Base-by-base conservation (phyloP, 2,888 invertebrate genomes). In the Dusona sp. region DNA sequence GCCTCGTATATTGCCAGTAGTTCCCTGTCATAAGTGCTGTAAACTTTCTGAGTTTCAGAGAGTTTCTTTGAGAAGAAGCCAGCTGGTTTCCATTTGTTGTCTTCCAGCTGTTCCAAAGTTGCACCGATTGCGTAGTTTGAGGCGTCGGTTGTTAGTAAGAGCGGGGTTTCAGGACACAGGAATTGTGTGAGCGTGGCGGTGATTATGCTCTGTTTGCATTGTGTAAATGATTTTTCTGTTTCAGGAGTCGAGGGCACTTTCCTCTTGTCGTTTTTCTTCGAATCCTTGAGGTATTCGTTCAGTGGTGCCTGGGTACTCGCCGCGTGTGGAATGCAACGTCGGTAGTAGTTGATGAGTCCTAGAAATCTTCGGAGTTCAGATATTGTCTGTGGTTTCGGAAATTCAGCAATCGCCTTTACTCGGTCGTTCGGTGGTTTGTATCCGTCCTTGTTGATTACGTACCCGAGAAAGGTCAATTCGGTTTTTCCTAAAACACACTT, bases 101-200 rank as follows among this genome's bases (percentile, higher is more conserved):
- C 36, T 7, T 36, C 36, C 3, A 36, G 36, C 7, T 36, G 36
- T 7, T 36, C 36, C 7, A 36, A 7, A 4, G 36, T 36, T 4
- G 36, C 36, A 7, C 36, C 36, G 36, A 36, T 36, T 36, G 36
- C 36, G 36, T 51, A 3, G 57, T 90, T 87, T 3, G 90, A 90
- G 8, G 90, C 89, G 61, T 89, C 88, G 6, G 73, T 70, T 2
- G 77, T 25, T 4, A 83, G 45, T 19, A 54, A 29, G 16, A 86
- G 48, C 6, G 33, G 68, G 13, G 68, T 54, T 22, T n/a, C 36
- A 8, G 38, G 33, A 19, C 79, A 79, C 0, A 87, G 84, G 22
- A 61, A 61, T 29, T 48, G 45, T 7, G 72, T 33, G 11, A 82
- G 75, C 19, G 84, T 22, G 22, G 79, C 73, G 13, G 19, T 42